Evolutionary conservation across 2,888 invertebrate species (phyloP), one percentile per base, ranked within the genome.

Genomic region (Plebejus melissa): DNA sequence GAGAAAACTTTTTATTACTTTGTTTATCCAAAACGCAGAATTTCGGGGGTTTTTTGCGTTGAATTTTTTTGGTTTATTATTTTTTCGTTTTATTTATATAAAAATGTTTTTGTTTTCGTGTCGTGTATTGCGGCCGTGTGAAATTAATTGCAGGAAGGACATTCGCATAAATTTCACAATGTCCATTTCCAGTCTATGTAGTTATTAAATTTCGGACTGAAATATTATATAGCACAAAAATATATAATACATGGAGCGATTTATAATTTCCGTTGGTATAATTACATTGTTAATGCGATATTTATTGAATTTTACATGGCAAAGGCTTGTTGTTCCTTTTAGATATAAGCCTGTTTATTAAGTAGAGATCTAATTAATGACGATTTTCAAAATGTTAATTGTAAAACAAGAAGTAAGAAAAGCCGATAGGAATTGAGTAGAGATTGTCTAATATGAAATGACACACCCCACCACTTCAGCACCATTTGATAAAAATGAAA

Each of bases 1-100:
- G 32, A 65, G 32, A 32, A 65, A 36, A 65, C 13, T 65, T 65
- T 65, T 65, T 65, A 65, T 65, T 65, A 65, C 65, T 65, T 65
- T 65, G 65, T 65, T 65, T 65, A 32, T 65, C 32, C 36, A 13
- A 32, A 65, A 65, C 65, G 65, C 65, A 36, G 13, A 65, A 36
- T 32, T 65, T 36, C 65, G 36, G 32, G 4, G 16, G 13, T 13
- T 65, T 65, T 65, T 65, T 65, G 65, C 65, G 65, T 65, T 65
- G 13, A 32, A 5, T 5, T 65, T 65, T 65, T 65, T 65, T 36
- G 16, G 65, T 65, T 65, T 65, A 65, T 65, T 65, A 65, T 32
- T 65, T 65, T 65, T 65, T 65, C 32, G 32, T 65, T 36, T 32
- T 32, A 65, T 65, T 65, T 65, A 65, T 13, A 54, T 16, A 65